Evolutionary conservation across 2,113 vertebrate species (phyloP), one percentile per base, ranked within the genome.

Genomic region (Chionodraco myersi): DNA sequence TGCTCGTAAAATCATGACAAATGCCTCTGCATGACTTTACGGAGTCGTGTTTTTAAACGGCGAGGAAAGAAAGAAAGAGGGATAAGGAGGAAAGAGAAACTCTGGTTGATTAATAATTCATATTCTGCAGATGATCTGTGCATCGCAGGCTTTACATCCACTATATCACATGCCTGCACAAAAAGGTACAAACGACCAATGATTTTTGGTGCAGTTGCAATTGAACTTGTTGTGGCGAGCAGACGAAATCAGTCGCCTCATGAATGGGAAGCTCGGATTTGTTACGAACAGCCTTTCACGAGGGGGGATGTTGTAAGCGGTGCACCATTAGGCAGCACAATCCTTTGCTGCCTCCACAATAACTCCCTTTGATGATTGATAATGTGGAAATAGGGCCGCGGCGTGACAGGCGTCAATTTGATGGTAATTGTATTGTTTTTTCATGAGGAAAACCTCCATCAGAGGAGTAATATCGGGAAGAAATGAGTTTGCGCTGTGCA

Each of bases 51-150:
- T 30, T 90, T 91, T 77, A 87, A 88, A 80, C 75, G 57, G 75
- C 12, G 18, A 30, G 36, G 36, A 41, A 41, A 83, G 72, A 80
- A 82, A 79, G 53, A 72, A 56, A 77, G 71, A 70, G 56, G 71
- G 70, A 75, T 51, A 67, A 51, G 44, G 21, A 34, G 84, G 66
- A 63, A 76, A 81, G 82, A 87, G 77, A 78, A 82, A 79, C 30
- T 30, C 59, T 13, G 74, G 48, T 41, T 44, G 74, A 93, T 93
- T 93, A 92, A 94, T 93, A 91, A 92, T 93, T 92, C 90, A 94
- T 87, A 75, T 80, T 85, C 85, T 87, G 92, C 85, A 90, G 90
- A 94, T 91, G 92, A 94, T 95, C 90, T 89, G 86, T 88, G 89
- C 91, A 87, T 86, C 88, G 87, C 83, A 91, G 80, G 77, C 70